phyloP scores from a whole-genome alignment of 2,888 invertebrate genomes.

The Thysanoteuthis rhombus region DNA sequence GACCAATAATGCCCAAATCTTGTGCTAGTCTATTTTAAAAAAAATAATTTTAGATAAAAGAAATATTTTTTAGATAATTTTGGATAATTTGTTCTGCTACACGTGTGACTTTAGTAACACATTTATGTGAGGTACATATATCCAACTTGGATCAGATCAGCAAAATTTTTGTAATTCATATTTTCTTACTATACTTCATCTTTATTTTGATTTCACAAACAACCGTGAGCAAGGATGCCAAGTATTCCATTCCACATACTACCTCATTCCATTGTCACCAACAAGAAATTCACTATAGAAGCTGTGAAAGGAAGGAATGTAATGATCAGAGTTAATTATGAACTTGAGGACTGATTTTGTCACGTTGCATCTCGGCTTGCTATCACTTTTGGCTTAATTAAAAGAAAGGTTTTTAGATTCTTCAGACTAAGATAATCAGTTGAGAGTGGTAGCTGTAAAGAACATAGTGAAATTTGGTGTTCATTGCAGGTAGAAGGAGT shows the following conservation, averaged over 20 bases:
- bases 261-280: background rate
- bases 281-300: background rate
- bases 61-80: no score
- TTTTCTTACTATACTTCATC: background rate
- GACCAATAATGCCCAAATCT: no score
- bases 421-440: background rate
- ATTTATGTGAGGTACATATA: no score
- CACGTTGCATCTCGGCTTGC: background rate
- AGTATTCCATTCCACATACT: background rate
- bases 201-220: background rate
- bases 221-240: background rate
- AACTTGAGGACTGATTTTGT: background rate
- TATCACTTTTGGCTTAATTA: background rate
- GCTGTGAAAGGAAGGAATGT: background rate
- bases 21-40: no score
- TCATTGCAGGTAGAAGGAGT: background rate
- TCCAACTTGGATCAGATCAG: background rate
- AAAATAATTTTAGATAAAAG: no score
- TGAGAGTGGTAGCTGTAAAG: background rate
- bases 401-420: background rate
- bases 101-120: no score
- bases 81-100: no score
- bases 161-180: background rate
- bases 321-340: background rate
- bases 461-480: background rate